These are phyloP conservation scores for Sisyra nigra DNA, from an alignment of 2,888 invertebrate species.

Conservation along the genomic window DNA sequence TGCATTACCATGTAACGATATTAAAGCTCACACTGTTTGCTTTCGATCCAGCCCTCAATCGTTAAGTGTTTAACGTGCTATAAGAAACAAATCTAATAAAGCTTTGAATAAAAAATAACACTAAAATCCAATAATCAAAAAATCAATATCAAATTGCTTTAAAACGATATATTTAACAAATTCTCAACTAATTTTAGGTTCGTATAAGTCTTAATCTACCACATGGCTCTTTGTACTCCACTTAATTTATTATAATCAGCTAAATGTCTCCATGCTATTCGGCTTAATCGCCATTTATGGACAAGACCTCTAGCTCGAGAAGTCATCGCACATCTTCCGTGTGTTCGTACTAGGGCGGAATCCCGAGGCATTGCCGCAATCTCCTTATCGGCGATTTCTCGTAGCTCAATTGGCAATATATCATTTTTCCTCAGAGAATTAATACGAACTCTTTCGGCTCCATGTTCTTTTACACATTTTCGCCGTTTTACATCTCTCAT, in stretches of 20 bases:
- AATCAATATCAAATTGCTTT: not conserved
- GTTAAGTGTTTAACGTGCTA: too few relatives aligned
- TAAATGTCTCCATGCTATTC: slow-evolving; percentile 78
- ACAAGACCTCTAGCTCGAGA: slow-evolving; percentile 73
- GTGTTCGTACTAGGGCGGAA: slow-evolving; percentile 45
- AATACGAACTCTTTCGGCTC: slow-evolving; percentile 59
- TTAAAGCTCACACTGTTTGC: too few relatives aligned
- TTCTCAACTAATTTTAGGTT: not conserved
- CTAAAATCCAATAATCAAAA: too few relatives aligned
- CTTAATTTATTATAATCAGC: slow-evolving; percentile 88
- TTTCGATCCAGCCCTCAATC: too few relatives aligned
- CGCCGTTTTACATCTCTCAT: slow-evolving; percentile 73
- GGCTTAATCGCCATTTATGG: slow-evolving; percentile 67
- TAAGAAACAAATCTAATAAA: too few relatives aligned
- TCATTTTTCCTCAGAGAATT: slow-evolving; percentile 73
- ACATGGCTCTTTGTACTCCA: slow-evolving; percentile 88
- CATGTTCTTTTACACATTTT: slow-evolving; percentile 54
- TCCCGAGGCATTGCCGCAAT: slow-evolving; percentile 61
- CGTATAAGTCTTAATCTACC: slow-evolving; percentile 34
- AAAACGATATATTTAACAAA: not conserved
- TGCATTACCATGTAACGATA: too few relatives aligned
- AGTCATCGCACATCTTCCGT: slow-evolving; percentile 73
- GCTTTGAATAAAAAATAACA: too few relatives aligned
- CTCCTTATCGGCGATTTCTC: slow-evolving; percentile 63
- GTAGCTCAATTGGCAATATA: slow-evolving; percentile 63